Conservation (phyloP, 2,113 vertebrate species). For the Rhegmatorhina hoffmannsi region DNA sequence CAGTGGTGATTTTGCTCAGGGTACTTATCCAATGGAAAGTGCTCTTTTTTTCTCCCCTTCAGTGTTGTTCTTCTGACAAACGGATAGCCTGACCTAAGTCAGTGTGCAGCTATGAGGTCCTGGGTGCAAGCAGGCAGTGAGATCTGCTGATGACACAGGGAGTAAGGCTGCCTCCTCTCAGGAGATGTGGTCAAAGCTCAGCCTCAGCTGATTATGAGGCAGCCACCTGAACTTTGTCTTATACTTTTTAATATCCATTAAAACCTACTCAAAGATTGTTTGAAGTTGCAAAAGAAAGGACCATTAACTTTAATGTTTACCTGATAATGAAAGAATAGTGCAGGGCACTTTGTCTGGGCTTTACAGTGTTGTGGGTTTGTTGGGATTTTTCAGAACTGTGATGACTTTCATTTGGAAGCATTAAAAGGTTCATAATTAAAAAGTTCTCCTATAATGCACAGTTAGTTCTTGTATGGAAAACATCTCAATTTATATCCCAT, state of each 20-base stretch:
- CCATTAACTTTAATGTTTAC: constrained; percentile 30
- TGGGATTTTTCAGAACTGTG: neutral
- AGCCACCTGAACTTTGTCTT: neutral
- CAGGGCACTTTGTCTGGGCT: neutral
- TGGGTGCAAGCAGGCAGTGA: neutral
- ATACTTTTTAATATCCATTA: neutral
- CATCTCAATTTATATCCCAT: neutral
- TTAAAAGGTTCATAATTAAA: neutral
- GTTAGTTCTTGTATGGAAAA: neutral
- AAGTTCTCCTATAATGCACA: neutral
- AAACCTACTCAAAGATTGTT: neutral
- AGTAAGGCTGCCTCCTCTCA: neutral
- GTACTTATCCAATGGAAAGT: neutral
- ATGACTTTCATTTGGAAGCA: neutral
- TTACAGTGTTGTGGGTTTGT: neutral
- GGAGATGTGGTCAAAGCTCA: neutral
- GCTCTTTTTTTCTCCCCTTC: neutral
- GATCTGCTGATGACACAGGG: neutral
- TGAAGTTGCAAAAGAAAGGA: neutral
- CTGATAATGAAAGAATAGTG: neutral
- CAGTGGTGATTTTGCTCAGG: neutral
- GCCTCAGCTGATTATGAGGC: neutral
- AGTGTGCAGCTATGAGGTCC: neutral
- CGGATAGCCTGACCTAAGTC: neutral
- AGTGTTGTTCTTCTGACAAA: neutral